A percentile compares a stretch with the other conserved stretches of the same genome.
These are phyloP conservation scores for Haemorhous mexicanus DNA, from an alignment of 2,113 vertebrate species.

Conservation along the genomic window DNA sequence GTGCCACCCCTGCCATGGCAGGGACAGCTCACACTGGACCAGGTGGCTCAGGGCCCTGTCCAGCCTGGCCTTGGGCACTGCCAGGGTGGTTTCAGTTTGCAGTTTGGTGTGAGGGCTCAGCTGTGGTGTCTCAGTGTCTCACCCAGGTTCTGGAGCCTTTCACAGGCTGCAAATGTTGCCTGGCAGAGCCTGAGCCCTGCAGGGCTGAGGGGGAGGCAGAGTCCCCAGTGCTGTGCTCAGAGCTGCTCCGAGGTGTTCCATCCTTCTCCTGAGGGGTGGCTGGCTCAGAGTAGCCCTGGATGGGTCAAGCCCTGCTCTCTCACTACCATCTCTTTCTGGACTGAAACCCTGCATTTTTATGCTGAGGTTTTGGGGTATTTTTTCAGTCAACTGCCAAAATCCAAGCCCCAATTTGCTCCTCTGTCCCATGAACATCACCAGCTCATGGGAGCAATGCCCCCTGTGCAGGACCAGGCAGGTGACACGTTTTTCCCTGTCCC, in stretches of 20 bases:
- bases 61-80: not conserved
- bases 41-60: not conserved
- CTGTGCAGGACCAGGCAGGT: not conserved
- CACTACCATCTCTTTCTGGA: not conserved
- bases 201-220: not conserved
- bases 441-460: not conserved
- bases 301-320: not conserved
- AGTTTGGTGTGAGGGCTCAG: not conserved
- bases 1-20: not conserved
- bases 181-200: not conserved
- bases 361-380: not conserved
- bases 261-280: not conserved
- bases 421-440: not conserved
- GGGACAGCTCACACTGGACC: not conserved
- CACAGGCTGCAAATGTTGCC: not conserved
- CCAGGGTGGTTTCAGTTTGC: not conserved
- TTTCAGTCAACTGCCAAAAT: not conserved
- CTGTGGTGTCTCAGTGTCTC: fast-evolving
- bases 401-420: not conserved
- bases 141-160: fast-evolving
- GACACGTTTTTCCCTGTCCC: fast-evolving
- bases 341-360: not conserved
- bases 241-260: not conserved
- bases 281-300: not conserved
- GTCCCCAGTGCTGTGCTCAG: fast-evolving